Evolutionary conservation across 2,113 vertebrate genomes (phyloP).

Genomic region (Psettodes erumei): DNA sequence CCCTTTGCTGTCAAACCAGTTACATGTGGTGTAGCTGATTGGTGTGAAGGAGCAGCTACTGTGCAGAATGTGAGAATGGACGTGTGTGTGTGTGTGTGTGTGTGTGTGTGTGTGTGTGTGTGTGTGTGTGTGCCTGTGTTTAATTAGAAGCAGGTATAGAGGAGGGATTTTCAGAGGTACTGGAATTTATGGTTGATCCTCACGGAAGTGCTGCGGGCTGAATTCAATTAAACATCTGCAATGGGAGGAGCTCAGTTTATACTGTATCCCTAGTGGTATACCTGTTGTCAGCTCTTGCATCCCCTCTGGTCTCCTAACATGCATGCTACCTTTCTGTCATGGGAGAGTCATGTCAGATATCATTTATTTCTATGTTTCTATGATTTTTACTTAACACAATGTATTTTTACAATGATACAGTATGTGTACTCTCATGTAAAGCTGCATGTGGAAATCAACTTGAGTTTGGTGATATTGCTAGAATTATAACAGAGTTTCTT

Average conservation of each 20-base stretch:
- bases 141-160: conserved; percentile 50
- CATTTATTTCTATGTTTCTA: no score
- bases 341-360: conserved; percentile 2
- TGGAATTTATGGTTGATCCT: conserved; percentile 45
- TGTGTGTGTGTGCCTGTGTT: conserved; percentile 19
- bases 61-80: conserved; percentile 7
- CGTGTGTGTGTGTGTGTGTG: background rate
- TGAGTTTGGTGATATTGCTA: background rate
- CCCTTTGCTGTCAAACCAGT: background rate
- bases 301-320: conserved; percentile 1
- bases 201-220: conserved; percentile 40
- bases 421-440: background rate
- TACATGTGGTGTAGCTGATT: background rate
- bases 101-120: background rate
- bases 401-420: no score
- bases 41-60: conserved; percentile 8
- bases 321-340: background rate
- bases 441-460: background rate
- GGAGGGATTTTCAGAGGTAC: conserved; percentile 15
- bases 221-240: conserved; percentile 60
- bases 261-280: conserved; percentile 45
- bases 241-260: conserved; percentile 45
- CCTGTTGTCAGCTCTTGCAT: conserved; percentile 37
- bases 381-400: no score
- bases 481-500: background rate